Evolutionary conservation across 2,888 invertebrate genomes (phyloP).

Genomic region (Diachrysia chrysitis): DNA sequence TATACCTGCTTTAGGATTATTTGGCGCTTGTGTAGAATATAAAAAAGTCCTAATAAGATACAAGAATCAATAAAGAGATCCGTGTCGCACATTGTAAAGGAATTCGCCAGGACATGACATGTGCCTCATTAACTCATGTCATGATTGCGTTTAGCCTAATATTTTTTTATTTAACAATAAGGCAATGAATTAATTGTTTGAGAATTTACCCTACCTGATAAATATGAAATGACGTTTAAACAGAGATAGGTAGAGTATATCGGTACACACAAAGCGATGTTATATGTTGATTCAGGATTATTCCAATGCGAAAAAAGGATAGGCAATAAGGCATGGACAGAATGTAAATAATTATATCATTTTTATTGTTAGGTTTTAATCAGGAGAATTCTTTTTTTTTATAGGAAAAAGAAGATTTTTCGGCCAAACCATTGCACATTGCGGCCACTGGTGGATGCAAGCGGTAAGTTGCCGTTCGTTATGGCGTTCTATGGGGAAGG

Average conservation of each 20-base stretch:
- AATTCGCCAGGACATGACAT: background rate
- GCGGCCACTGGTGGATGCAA: too few relatives aligned
- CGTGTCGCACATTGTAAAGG: constrained; percentile 11
- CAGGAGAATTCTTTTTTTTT: too few relatives aligned
- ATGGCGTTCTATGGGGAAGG: too few relatives aligned
- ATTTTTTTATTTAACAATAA: background rate
- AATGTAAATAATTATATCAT: too few relatives aligned
- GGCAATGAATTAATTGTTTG: background rate
- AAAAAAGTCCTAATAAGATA: background rate
- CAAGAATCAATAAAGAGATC: constrained; percentile 1
- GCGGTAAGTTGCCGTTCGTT: too few relatives aligned
- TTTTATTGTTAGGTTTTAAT: too few relatives aligned
- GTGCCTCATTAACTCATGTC: constrained; percentile 9
- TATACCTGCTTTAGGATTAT: background rate
- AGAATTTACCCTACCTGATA: background rate
- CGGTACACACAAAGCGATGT: too few relatives aligned
- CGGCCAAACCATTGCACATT: too few relatives aligned
- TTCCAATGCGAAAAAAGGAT: too few relatives aligned
- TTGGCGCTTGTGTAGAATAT: background rate
- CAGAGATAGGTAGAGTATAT: background rate
- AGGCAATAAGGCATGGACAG: too few relatives aligned
- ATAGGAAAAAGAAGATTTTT: too few relatives aligned
- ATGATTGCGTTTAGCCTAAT: background rate
- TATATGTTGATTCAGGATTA: too few relatives aligned
- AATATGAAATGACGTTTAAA: background rate